Evolutionary conservation across 2,797 vertebrate species (phyloP).

Genomic region (Denticeps clupeoides): DNA sequence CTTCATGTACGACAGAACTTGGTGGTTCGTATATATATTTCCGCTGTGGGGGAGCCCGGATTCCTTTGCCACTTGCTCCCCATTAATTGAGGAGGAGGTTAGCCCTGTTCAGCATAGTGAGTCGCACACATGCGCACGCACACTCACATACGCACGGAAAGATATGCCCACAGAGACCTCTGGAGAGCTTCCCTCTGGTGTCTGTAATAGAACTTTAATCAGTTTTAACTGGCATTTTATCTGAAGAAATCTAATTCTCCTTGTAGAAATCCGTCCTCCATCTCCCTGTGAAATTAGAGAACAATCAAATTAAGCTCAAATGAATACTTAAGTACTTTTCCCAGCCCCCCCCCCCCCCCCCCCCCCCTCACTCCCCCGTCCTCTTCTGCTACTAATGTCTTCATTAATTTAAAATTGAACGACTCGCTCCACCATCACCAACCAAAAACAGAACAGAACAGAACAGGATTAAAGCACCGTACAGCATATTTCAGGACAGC

Average conservation of each 20-base stretch:
- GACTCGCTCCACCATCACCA: conserved; percentile 21
- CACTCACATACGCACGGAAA: neutral
- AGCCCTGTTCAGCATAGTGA: conserved; percentile 21
- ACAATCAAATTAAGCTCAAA: conserved; percentile 36
- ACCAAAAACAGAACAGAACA: conserved; percentile 17
- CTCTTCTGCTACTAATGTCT: conserved; percentile 26
- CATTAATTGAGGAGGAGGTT: conserved; percentile 13
- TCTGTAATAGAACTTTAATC: conserved; percentile 29
- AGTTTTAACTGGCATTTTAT: conserved; percentile 34
- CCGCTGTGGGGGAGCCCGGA: no score
- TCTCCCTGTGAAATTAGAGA: conserved; percentile 33
- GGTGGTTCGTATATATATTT: no score
- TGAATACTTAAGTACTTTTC: conserved; percentile 34
- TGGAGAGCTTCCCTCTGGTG: conserved; percentile 20
- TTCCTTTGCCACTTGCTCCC: no score
- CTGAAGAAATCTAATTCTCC: conserved; percentile 28
- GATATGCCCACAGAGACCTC: neutral
- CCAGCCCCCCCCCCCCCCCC: conserved; percentile 12
- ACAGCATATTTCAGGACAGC: no score
- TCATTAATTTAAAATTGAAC: conserved; percentile 33
- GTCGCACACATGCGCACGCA: conserved; percentile 3
- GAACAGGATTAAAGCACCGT: conserved; percentile 2
- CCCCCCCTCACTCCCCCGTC: conserved; percentile 10
- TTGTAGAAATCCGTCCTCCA: conserved; percentile 27
- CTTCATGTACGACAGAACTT: no score